These are phyloP conservation scores for Sternotherus odoratus DNA, from an alignment of 2,797 vertebrate species.

Conservation along the genomic window DNA sequence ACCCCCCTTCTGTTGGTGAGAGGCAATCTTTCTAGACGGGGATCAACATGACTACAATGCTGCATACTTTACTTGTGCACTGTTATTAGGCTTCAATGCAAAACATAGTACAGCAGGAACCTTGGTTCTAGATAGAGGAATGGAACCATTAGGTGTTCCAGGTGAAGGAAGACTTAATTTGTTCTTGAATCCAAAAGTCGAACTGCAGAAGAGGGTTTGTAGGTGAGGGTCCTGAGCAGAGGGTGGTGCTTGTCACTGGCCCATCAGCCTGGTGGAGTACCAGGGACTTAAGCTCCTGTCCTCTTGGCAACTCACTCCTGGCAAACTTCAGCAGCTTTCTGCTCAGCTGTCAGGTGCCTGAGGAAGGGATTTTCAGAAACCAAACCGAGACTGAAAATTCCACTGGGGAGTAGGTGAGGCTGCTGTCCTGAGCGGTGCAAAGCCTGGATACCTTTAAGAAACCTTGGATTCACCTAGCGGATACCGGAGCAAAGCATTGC, in stretches of 20 bases:
- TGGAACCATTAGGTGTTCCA: not conserved
- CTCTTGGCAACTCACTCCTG: not conserved
- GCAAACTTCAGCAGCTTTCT: not conserved
- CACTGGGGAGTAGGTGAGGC: not conserved
- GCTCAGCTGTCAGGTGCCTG: not conserved
- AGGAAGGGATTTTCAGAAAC: too few relatives aligned
- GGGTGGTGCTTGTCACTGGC: not conserved
- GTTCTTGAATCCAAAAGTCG: too few relatives aligned
- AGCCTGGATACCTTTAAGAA: not conserved
- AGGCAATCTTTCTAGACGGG: too few relatives aligned
- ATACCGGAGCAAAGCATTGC: not conserved
- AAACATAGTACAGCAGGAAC: not conserved
- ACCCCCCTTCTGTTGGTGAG: not conserved
- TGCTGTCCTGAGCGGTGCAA: not conserved
- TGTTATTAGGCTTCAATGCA: not conserved
- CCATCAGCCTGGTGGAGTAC: too few relatives aligned
- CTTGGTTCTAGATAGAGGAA: not conserved
- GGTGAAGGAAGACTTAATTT: not conserved
- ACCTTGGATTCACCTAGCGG: too few relatives aligned
- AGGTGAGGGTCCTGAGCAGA: not conserved
- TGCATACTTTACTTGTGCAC: not conserved
- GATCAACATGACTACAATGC: too few relatives aligned
- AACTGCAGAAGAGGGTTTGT: not conserved
- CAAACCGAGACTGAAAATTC: not conserved
- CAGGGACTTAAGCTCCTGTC: not conserved